These are phyloP conservation scores for Syrmaticus mikado DNA, from an alignment of 2,113 vertebrate genomes.

Conservation along the genomic window DNA sequence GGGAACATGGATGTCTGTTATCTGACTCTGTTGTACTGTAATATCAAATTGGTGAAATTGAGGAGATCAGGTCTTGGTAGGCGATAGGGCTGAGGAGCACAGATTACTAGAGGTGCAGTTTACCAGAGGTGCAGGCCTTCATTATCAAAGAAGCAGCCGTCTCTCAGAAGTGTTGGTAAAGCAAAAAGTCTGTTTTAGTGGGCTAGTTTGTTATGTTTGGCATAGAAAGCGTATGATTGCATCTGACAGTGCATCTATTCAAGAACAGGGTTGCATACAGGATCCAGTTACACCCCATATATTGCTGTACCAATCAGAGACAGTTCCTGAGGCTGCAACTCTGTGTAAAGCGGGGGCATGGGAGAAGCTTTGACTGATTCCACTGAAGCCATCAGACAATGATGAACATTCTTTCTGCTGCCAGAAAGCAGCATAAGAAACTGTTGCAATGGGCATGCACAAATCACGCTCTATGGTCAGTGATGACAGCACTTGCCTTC, in stretches of 20 bases:
- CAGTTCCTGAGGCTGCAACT: background rate
- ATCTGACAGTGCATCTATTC: background rate
- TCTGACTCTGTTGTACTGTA: background rate
- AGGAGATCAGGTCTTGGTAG: background rate
- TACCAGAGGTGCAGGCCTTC: background rate
- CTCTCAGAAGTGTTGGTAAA: background rate
- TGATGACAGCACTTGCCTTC: background rate
- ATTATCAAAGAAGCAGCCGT: accelerated
- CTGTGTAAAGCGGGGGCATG: background rate
- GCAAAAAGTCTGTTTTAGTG: background rate
- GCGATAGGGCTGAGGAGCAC: background rate
- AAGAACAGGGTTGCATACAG: background rate
- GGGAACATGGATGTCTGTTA: background rate
- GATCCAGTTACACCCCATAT: background rate
- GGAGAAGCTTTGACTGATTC: background rate
- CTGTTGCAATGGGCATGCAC: background rate
- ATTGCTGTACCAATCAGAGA: background rate
- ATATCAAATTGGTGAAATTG: background rate
- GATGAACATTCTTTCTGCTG: background rate
- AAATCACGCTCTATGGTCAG: background rate
- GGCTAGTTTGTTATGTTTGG: background rate
- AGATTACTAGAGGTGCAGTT: background rate
- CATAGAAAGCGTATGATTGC: background rate
- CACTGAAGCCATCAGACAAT: background rate
- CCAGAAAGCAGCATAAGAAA: background rate